A percentile compares a stretch with the other conserved stretches of the same genome.
These are phyloP conservation scores for Ptychoptera contaminata DNA, from an alignment of 2,888 invertebrate genomes.

Conservation along the genomic window DNA sequence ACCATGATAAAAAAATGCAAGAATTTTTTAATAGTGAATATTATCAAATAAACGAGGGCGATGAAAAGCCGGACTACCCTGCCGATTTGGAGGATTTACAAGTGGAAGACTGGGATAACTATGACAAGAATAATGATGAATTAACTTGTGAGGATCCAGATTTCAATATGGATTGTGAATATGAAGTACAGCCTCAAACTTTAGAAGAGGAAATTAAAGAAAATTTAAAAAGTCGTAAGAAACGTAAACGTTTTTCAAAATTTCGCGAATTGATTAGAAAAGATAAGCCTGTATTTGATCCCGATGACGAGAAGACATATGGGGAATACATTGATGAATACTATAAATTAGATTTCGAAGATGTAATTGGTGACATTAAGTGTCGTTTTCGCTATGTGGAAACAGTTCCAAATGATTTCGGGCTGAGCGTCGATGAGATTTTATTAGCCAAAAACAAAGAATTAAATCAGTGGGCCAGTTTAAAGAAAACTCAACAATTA, in stretches of 20 bases:
- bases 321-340: conserved; percentile 87
- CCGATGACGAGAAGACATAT: conserved; percentile 55
- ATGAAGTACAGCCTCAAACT: conserved; percentile 38
- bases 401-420: conserved; percentile 81
- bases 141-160: conserved; percentile 65
- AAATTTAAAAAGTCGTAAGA: conserved; percentile 39
- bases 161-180: conserved; percentile 85
- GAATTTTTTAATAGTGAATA: conserved; percentile 75
- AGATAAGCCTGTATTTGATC: conserved; percentile 75
- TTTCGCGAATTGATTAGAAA: conserved; percentile 55
- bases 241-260: conserved; percentile 53
- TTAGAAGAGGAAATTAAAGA: conserved; percentile 41
- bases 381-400: conserved; percentile 87
- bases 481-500: conserved; percentile 72
- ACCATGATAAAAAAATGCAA: conserved; percentile 75
- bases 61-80: conserved; percentile 72
- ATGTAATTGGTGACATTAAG: conserved; percentile 80
- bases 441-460: conserved; percentile 82
- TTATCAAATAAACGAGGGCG: conserved; percentile 54
- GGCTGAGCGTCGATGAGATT: conserved; percentile 85
- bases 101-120: conserved; percentile 30
- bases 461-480: conserved; percentile 86
- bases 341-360: conserved; percentile 89
- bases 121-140: conserved; percentile 37
- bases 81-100: conserved; percentile 44